phyloP scores from a whole-genome alignment of 2,113 vertebrate genomes.

The Pogonocichla stellata region DNA sequence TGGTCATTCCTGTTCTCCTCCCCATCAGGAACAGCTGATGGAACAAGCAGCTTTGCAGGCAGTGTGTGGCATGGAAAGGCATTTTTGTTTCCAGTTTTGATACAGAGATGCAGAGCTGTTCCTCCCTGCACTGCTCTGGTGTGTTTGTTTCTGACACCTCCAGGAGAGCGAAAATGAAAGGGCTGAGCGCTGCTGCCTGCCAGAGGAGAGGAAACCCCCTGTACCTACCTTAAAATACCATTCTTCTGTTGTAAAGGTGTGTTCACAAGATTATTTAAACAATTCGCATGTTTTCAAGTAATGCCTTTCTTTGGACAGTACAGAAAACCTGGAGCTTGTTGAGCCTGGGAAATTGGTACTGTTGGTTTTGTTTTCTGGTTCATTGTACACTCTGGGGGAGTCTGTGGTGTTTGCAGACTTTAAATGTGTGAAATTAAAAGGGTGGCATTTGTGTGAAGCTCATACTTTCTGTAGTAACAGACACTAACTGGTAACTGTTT shows the following conservation, averaged over 20 bases:
- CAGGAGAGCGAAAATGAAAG: conserved; percentile 19
- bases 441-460: neutral
- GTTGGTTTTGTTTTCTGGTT: conserved; percentile 4
- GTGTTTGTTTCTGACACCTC: neutral
- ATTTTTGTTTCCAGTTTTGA: rapidly evolving
- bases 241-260: neutral
- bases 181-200: neutral
- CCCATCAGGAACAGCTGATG: rapidly evolving
- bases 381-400: neutral
- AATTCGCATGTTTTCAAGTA: neutral
- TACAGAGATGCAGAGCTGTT: neutral
- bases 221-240: neutral
- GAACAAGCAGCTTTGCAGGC: neutral
- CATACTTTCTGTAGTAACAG: neutral
- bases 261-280: neutral
- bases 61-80: rapidly evolving
- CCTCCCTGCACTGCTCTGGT: neutral
- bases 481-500: neutral
- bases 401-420: neutral
- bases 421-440: neutral
- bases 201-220: neutral
- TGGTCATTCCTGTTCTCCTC: neutral
- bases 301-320: neutral
- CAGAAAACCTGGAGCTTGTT: neutral
- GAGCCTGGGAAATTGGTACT: neutral